phyloP scores from a whole-genome alignment of 2,797 vertebrate genomes.

The Mormyrus hasselquistii region DNA sequence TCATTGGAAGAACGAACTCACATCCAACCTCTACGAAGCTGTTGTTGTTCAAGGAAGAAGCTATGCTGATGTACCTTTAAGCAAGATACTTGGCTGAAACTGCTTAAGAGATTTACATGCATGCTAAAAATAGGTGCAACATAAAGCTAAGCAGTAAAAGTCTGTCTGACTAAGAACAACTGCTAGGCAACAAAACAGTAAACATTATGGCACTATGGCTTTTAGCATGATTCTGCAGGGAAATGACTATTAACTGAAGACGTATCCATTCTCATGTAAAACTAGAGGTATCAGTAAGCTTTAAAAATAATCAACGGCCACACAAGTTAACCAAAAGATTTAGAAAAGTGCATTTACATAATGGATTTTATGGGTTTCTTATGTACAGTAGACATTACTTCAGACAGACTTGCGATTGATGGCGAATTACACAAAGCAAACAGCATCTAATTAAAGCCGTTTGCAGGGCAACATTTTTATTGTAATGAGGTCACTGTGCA shows the following conservation, averaged over 20 bases:
- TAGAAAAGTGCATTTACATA: background rate
- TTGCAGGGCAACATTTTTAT: constrained; percentile 1
- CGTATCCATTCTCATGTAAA: background rate
- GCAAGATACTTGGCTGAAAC: background rate
- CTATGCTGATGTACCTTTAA: background rate
- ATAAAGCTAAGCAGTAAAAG: background rate
- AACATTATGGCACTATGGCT: background rate
- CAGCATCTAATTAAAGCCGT: background rate
- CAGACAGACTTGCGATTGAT: background rate
- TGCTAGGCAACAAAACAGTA: background rate
- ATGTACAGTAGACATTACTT: background rate
- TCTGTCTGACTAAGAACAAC: background rate
- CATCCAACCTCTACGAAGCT: background rate
- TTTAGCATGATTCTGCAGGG: background rate
- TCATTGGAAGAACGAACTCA: background rate
- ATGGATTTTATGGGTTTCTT: constrained; percentile 2
- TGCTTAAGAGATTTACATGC: constrained; percentile 12
- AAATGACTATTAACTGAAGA: background rate
- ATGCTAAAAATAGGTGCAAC: background rate
- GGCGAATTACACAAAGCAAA: constrained; percentile 9
- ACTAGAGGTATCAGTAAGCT: background rate
- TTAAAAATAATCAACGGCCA: background rate
- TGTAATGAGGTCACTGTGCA: background rate
- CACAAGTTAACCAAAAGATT: background rate
- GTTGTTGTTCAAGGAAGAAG: background rate